Conservation (phyloP, 2,888 invertebrate species). For the Lithophane socia region DNA sequence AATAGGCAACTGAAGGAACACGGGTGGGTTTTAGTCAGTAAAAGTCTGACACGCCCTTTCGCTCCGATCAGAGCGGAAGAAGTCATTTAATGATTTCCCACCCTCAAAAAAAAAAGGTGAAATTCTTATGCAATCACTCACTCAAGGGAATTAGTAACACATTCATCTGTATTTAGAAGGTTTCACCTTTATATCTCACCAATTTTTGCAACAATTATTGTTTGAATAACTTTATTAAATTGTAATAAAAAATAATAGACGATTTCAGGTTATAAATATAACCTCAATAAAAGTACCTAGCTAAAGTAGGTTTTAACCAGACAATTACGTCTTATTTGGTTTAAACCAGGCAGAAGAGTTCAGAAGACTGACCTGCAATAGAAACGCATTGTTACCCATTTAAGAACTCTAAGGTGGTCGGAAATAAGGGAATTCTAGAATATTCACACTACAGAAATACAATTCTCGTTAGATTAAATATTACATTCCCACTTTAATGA, state of each 20-base stretch:
- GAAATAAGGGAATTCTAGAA: background rate
- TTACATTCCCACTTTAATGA: conserved; percentile 6
- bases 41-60: too few relatives aligned
- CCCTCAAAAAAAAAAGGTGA: too few relatives aligned
- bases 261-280: too few relatives aligned
- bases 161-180: background rate
- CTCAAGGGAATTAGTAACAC: background rate
- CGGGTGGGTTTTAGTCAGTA: too few relatives aligned
- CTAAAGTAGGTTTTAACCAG: too few relatives aligned
- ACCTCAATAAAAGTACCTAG: background rate
- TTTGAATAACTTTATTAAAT: background rate
- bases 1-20: too few relatives aligned
- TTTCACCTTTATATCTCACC: background rate
- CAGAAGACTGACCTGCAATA: too few relatives aligned
- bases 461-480: conserved; percentile 4
- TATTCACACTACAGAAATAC: background rate
- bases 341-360: too few relatives aligned
- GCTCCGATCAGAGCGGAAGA: too few relatives aligned
- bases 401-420: background rate
- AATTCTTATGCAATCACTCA: background rate
- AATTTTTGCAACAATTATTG: background rate
- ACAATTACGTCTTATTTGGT: too few relatives aligned
- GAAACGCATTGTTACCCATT: too few relatives aligned
- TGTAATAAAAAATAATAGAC: background rate
- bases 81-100: too few relatives aligned